Evolutionary conservation across 2,113 vertebrate species (phyloP).

Genomic region (Spea bombifrons): DNA sequence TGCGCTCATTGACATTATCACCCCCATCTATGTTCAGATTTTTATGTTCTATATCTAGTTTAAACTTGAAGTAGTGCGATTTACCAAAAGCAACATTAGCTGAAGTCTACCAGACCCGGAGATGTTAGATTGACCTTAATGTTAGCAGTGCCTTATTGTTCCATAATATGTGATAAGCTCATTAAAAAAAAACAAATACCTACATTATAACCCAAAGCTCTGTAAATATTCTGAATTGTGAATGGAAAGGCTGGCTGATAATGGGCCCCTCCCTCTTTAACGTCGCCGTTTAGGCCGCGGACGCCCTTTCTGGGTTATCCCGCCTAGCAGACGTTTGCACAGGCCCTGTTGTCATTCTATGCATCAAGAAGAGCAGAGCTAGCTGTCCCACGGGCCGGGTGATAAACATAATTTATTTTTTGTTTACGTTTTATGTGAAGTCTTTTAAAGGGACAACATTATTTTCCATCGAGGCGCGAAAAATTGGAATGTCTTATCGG

Average conservation of each 20-base stretch:
- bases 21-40: not conserved
- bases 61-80: conserved; percentile 14
- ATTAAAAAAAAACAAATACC: conserved; percentile 17
- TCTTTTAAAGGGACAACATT: no score
- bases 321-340: conserved; percentile 13
- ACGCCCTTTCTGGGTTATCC: not conserved
- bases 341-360: not conserved
- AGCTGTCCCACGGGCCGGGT: no score
- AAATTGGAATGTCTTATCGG: no score
- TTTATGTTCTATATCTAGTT: not conserved
- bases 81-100: conserved; percentile 4
- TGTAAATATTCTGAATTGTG: conserved; percentile 22
- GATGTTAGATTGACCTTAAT: conserved; percentile 32
- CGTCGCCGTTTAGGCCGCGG: not conserved
- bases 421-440: no score
- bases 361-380: not conserved
- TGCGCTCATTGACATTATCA: not conserved
- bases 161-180: conserved; percentile 18
- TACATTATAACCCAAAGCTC: conserved; percentile 6
- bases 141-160: conserved; percentile 48
- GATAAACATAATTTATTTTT: no score
- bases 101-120: conserved; percentile 4
- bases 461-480: no score
- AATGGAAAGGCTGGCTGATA: not conserved
- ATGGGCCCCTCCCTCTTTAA: not conserved